Evolutionary conservation across 2,888 invertebrate genomes (phyloP).

Genomic region (Plebejus argus): DNA sequence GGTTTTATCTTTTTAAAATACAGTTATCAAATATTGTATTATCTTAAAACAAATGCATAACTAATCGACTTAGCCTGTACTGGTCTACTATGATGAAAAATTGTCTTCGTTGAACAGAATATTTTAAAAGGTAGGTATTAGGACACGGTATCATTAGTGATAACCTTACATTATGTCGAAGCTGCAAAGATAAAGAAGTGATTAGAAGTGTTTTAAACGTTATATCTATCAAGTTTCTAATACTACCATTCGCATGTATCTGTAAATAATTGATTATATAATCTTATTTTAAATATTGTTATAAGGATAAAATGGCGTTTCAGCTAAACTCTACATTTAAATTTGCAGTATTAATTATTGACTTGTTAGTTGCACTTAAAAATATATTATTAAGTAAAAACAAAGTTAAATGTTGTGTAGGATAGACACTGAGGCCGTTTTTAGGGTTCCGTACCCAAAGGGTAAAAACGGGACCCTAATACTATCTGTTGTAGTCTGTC

Average conservation of each 20-base stretch:
- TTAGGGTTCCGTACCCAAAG: too few species aligned
- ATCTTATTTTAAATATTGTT: slow-evolving; percentile 10
- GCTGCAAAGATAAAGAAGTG: slow-evolving; percentile 50
- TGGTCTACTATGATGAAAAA: too few species aligned
- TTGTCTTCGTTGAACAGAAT: not conserved
- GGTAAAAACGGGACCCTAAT: too few species aligned
- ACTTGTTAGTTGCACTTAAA: not conserved
- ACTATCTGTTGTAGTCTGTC: too few species aligned
- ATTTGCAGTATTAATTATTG: not conserved
- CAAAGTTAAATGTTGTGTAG: too few species aligned
- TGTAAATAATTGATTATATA: slow-evolving; percentile 20
- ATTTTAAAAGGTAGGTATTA: not conserved
- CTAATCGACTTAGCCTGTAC: too few species aligned
- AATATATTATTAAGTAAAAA: not conserved
- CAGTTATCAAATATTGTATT: too few species aligned
- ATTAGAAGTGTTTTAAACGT: slow-evolving; percentile 46
- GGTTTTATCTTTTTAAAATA: too few species aligned
- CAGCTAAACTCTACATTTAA: not conserved
- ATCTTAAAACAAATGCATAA: too few species aligned
- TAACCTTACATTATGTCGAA: slow-evolving; percentile 52
- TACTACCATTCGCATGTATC: slow-evolving; percentile 8
- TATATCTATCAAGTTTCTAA: slow-evolving; percentile 23
- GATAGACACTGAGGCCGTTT: too few species aligned
- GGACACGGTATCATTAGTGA: slow-evolving; percentile 50
- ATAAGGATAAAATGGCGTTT: not conserved